Percentiles rank a stretch among this genome's conserved stretches.
phyloP scores from a whole-genome alignment of 2,113 vertebrate genomes.

The Epinephelus moara region DNA sequence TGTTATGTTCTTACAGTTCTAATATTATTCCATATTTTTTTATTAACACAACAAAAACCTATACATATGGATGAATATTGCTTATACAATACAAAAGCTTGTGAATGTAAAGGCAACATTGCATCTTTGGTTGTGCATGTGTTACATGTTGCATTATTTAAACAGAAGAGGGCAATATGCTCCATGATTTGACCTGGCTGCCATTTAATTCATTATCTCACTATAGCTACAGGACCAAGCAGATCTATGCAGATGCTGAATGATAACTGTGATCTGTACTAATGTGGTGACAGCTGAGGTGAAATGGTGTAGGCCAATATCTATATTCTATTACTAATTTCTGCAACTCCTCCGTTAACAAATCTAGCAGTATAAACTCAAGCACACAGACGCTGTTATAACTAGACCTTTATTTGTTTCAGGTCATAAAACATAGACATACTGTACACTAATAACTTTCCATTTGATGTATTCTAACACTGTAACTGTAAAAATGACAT shows the following conservation, averaged over 20 bases:
- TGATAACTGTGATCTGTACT: constrained; percentile 2
- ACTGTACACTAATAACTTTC: background rate
- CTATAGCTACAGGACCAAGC: constrained; percentile 23
- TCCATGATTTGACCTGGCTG: constrained; percentile 49
- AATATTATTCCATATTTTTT: background rate
- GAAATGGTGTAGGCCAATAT: background rate
- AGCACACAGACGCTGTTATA: background rate
- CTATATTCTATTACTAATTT: background rate
- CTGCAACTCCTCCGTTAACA: background rate
- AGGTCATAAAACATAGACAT: background rate
- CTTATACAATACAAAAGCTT: background rate
- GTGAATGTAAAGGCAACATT: background rate
- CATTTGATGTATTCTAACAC: background rate
- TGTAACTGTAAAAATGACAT: background rate
- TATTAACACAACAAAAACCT: background rate
- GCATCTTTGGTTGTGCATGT: background rate
- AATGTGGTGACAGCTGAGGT: background rate
- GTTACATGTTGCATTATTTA: constrained; percentile 50
- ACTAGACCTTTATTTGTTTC: constrained; percentile 19
- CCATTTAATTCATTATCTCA: constrained; percentile 21
- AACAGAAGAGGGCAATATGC: constrained; percentile 79
- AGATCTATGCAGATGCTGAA: background rate
- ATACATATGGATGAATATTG: background rate
- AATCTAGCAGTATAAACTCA: background rate
- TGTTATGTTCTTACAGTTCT: background rate